Evolutionary conservation across 2,113 vertebrate species (phyloP), one percentile per base, ranked within the genome.

Genomic region (Planiliza haematocheilus): DNA sequence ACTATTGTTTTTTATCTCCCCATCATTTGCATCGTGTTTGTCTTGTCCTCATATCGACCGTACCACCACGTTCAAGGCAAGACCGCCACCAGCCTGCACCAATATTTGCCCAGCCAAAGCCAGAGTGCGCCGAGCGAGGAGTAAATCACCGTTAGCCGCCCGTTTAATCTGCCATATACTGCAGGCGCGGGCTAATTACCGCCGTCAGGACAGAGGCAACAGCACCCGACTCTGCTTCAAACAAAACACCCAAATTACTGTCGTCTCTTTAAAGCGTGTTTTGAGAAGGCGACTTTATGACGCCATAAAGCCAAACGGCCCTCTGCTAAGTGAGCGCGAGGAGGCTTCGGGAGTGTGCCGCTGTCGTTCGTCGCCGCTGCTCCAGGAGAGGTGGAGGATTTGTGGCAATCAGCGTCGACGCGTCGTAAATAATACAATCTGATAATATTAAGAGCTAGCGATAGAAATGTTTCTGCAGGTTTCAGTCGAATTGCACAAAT

Each of bases 251-350:
- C 74, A 82, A 88, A 84, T 52, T 89, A 90, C 92, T 60, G 88
- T 86, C 91, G 82, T 91, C 87, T 92, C 90, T 83, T 30, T 86
- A 83, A 89, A 85, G 71, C 79, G 60, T 92, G 89, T 91, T 92
- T 92, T 86, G 84, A 92, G 91, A 90, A 82, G 79, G 85, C 2
- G 0, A 59, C 88, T 95, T 95, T 95, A 95, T 94, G 93, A 87
- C 48, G 82, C 93, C 90, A 82, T 94, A 94, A 94, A 94, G 90
- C 51, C 0, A 21, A 49, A 56, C 17, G 12, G 76, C 55, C 60
- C 56, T 74, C 55, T 30, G 64, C 58, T 59, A 18, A 82, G 42
- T 66, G 76, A 64, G 62, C 41, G 20, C 34, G 56, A 46, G 59
- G 61, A 37, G 52, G 77, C 16, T 5, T 21, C 49, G 7, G 85